Evolutionary conservation across 1,140 invertebrate species (phyloP).

Genomic region (Drosophila eugracilis): DNA sequence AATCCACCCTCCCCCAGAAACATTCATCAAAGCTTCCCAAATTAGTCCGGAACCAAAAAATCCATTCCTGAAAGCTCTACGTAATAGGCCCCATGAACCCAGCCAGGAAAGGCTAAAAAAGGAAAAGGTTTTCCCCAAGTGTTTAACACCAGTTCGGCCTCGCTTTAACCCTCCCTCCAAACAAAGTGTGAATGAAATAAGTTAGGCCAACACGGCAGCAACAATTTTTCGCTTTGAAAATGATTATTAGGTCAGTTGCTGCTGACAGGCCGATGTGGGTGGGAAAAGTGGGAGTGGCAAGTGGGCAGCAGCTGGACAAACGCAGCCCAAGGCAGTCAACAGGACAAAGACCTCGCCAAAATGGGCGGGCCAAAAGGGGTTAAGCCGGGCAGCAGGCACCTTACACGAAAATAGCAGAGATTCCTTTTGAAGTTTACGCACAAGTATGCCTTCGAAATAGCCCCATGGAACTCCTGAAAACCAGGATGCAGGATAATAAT

Average conservation of each 20-base stretch:
- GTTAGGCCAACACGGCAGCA: constrained; percentile 36
- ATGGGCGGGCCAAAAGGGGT: constrained; percentile 25
- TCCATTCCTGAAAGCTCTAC: constrained; percentile 2
- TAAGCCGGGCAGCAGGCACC: constrained; percentile 35
- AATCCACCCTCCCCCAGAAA: not conserved
- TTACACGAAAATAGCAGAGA: constrained; percentile 77
- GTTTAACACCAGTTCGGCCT: constrained; percentile 37
- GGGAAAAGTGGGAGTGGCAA: constrained; percentile 7
- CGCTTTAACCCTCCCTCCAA: not conserved
- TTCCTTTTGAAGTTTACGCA: constrained; percentile 84
- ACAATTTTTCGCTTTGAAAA: constrained; percentile 58
- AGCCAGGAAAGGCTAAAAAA: constrained; percentile 21
- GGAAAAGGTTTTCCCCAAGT: constrained; percentile 49
- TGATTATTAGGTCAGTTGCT: constrained; percentile 77
- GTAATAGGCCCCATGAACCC: constrained; percentile 3
- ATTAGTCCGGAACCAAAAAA: constrained; percentile 19
- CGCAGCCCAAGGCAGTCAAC: constrained; percentile 40
- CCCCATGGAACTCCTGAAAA: constrained; percentile 42
- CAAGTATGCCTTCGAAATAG: constrained; percentile 66
- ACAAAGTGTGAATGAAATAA: constrained; percentile 60
- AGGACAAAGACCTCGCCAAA: constrained; percentile 38
- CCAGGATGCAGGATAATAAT: constrained; percentile 75
- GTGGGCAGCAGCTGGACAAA: constrained; percentile 32
- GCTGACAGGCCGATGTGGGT: constrained; percentile 41
- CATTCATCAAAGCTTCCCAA: constrained; percentile 27